Evolutionary conservation across 2,888 invertebrate species (phyloP), one percentile per base, ranked within the genome.

Genomic region (Mantis religiosa): DNA sequence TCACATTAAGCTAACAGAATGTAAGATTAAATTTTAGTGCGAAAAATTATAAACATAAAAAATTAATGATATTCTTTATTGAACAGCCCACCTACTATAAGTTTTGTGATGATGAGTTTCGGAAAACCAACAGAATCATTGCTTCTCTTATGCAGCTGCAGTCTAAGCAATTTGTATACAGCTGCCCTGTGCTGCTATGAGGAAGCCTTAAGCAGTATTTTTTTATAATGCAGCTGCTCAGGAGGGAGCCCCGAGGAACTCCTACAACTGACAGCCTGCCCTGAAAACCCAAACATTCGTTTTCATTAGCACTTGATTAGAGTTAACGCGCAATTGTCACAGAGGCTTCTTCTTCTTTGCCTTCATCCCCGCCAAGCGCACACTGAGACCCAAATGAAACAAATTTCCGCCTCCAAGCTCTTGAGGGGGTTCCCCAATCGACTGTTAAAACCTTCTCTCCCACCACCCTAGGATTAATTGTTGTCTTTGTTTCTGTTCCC

Each of bases 391-490:
- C 90, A 90, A 90, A 90, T 90, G 90, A 90, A 71, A 90, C 90
- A 90, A 90, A 90, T 90, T 90, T 90, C 90, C 90, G 90, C 89
- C 30, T 83, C 25, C 71, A 83, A 54, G 89, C 83, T 88, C 89
- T 90, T 89, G 89, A 88, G 89, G 88, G 90, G 90, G 89, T 89
- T 90, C 90, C 87, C 89, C 88, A 89, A 90, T 90, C 89, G 90
- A 87, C 90, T 87, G 82, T 85, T 88, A 88, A 89, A 89, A 86
- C 88, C 88, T 30, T 47, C 84, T 71, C 54, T 9, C 87, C 34
- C 87, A 20, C 54, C 7, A 34, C 34, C 87, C 1, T 14, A 34
- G 83, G 47, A 87, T 87, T 87, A 87, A 87, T 87, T 87, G 87
- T 87, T 71, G 83, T 83, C 87, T 87, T 87, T 87, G 83, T 87